phyloP scores from a whole-genome alignment of 1,140 invertebrate species.

The Trinorchestia longiramus region DNA sequence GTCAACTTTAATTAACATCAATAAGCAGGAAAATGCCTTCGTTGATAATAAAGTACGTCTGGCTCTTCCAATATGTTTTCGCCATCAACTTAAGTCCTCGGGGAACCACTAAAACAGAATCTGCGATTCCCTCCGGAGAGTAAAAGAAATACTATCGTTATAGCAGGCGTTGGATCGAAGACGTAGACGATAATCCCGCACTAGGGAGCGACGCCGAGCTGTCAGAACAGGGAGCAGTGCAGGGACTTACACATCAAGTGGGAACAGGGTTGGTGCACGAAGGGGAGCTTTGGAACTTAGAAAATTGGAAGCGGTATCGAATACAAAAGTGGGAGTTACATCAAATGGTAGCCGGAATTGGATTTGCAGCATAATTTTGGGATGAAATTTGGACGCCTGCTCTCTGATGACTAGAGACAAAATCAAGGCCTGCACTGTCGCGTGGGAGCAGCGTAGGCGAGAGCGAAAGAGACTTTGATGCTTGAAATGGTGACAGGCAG shows the following conservation, averaged over 20 bases:
- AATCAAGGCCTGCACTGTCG: neutral
- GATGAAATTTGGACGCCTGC: neutral
- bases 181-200: conserved; percentile 11
- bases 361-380: neutral
- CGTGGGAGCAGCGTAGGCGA: neutral
- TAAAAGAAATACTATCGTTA: conserved; percentile 48
- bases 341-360: neutral
- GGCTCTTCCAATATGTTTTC: neutral
- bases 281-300: neutral
- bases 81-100: neutral
- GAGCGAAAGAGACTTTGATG: neutral
- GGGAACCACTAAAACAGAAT: conserved; percentile 51
- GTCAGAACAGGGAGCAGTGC: conserved; percentile 13
- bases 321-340: neutral
- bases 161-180: conserved; percentile 38
- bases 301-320: neutral
- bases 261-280: neutral
- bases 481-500: neutral
- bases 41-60: neutral
- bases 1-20: neutral
- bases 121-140: conserved; percentile 27
- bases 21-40: neutral
- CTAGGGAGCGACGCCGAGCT: neutral
- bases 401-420: neutral
- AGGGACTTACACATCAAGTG: neutral